Conservation (phyloP, 2,113 vertebrate genomes). For the Amphilophus citrinellus region DNA sequence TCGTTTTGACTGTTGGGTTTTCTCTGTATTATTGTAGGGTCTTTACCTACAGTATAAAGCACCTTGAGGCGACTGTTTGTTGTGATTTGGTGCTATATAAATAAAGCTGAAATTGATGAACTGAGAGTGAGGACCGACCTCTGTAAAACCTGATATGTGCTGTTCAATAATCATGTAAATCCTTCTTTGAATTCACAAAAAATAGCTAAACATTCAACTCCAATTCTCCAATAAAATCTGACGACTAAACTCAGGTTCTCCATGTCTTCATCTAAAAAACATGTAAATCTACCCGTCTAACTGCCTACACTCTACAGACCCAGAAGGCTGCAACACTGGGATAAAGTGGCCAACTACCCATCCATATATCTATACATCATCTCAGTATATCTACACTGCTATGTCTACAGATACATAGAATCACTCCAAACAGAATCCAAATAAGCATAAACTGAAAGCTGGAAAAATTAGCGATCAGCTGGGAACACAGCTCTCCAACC, state of each 20-base stretch:
- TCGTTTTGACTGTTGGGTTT: too few relatives aligned
- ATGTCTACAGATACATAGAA: not conserved
- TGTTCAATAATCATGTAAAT: not conserved
- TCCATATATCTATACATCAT: not conserved
- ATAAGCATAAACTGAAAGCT: conserved; percentile 51
- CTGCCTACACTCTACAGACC: not conserved
- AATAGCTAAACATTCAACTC: not conserved
- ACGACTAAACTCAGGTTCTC: not conserved
- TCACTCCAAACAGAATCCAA: not conserved
- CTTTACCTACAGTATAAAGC: too few relatives aligned
- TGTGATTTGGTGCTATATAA: too few relatives aligned
- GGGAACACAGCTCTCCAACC: conserved; percentile 58
- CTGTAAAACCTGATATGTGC: not conserved
- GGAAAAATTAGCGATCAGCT: conserved; percentile 46
- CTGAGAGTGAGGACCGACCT: not conserved
- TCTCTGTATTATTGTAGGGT: too few relatives aligned
- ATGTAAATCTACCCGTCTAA: not conserved
- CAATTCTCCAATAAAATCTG: not conserved
- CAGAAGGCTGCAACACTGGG: too few relatives aligned
- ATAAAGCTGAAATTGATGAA: not conserved
- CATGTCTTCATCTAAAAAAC: not conserved
- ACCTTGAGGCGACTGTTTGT: too few relatives aligned
- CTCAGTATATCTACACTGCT: not conserved
- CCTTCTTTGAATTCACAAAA: not conserved
- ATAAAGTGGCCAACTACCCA: not conserved